Percentiles rank a stretch among this genome's conserved stretches.
These are phyloP conservation scores for Caenorhabditis sp. DNA, from an alignment of 2,888 invertebrate species.

Conservation along the genomic window DNA sequence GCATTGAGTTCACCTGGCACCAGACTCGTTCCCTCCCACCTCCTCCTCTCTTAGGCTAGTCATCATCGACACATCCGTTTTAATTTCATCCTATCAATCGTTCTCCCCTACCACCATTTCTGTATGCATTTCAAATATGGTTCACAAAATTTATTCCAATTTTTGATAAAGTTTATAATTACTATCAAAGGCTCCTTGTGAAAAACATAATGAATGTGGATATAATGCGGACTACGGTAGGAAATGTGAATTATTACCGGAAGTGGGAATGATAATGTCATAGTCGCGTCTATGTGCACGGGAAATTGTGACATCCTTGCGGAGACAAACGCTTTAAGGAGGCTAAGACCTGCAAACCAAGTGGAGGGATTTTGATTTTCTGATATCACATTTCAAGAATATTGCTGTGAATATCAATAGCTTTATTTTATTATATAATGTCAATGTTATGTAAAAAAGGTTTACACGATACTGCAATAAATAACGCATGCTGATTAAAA, in stretches of 20 bases:
- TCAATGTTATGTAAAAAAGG: no score
- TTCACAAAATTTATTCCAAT: slow-evolving; percentile 1
- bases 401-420: no score
- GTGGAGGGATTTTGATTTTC: no score
- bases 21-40: slow-evolving; percentile 20
- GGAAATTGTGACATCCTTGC: background rate
- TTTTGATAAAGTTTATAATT: slow-evolving; percentile 36
- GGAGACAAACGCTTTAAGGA: background rate
- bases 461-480: no score
- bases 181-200: no score
- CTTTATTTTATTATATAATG: no score
- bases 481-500: no score
- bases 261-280: slow-evolving; percentile 7
- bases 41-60: slow-evolving; percentile 33
- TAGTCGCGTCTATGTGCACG: background rate
- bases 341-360: no score
- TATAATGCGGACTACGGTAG: slow-evolving; percentile 27
- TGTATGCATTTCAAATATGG: slow-evolving; percentile 51
- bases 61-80: slow-evolving; percentile 17
- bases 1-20: slow-evolving; percentile 42
- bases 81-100: background rate
- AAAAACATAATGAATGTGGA: slow-evolving; percentile 7
- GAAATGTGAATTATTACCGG: slow-evolving; percentile 38
- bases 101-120: no score
- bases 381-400: no score